Percentiles rank a stretch among this genome's conserved stretches.
Conservation (phyloP, 1,140 invertebrate species). For the Cotesia glomerata region DNA sequence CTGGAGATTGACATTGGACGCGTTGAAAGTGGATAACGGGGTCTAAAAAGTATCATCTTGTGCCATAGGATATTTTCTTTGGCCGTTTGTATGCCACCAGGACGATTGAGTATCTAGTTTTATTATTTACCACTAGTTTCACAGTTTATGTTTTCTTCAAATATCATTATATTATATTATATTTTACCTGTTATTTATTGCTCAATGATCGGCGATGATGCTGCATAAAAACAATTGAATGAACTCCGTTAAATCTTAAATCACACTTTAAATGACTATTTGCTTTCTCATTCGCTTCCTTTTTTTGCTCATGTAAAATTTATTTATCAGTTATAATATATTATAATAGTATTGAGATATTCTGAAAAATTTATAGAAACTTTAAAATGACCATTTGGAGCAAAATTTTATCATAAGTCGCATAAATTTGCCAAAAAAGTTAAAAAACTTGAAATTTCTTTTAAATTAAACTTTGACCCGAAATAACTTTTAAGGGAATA, state of each 20-base stretch:
- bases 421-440: no score
- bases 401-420: no score
- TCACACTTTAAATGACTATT: no score
- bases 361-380: no score
- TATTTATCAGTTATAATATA: no score
- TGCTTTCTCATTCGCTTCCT: no score
- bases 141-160: neutral
- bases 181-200: neutral
- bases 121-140: neutral
- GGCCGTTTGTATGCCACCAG: constrained; percentile 60
- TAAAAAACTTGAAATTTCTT: no score
- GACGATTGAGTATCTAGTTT: constrained; percentile 52
- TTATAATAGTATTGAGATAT: no score
- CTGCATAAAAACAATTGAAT: neutral
- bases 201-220: constrained; percentile 1
- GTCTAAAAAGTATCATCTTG: constrained; percentile 51
- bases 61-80: constrained; percentile 40
- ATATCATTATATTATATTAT: neutral
- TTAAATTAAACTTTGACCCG: no score
- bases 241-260: neutral
- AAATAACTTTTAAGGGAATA: no score
- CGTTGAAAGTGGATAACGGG: constrained; percentile 58
- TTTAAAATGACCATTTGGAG: no score
- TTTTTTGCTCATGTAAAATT: no score
- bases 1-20: constrained; percentile 16